phyloP scores from a whole-genome alignment of 2,888 invertebrate species.

The Spisula subtruncata region DNA sequence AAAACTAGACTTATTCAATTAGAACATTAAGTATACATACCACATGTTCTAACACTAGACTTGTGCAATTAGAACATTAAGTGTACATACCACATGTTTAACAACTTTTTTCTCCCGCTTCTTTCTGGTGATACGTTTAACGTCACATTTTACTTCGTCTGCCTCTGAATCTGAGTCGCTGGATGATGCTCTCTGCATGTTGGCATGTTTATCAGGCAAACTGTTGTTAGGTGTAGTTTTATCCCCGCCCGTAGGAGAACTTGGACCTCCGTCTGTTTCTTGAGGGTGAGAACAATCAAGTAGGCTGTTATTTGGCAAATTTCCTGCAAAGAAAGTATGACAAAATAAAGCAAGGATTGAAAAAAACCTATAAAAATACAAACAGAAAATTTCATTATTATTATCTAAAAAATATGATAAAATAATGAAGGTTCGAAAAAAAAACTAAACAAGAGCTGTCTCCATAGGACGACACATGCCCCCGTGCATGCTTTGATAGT shows the following conservation, averaged over 20 bases:
- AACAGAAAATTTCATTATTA: too few species aligned
- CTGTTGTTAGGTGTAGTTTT: neutral
- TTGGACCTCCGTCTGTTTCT: conserved; percentile 35
- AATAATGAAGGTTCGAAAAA: too few species aligned
- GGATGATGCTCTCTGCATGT: neutral
- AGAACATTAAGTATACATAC: too few species aligned
- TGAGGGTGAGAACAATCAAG: neutral
- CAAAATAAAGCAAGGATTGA: too few species aligned
- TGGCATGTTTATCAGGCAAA: neutral
- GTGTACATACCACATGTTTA: conserved; percentile 26
- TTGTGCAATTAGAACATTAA: neutral
- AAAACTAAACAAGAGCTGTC: too few species aligned
- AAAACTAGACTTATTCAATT: too few species aligned
- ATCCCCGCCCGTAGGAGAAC: neutral
- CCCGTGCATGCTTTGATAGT: too few species aligned
- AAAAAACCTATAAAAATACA: too few species aligned
- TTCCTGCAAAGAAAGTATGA: conserved; percentile 12
- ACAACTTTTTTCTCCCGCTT: conserved; percentile 20
- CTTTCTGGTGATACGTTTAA: neutral
- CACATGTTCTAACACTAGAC: too few species aligned
- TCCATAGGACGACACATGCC: too few species aligned
- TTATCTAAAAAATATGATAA: too few species aligned
- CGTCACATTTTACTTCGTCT: neutral
- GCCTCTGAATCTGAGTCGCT: conserved; percentile 10
- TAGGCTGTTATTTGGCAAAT: conserved; percentile 37